Conservation (phyloP, 2,797 vertebrate genomes). For the Lates japonicus region DNA sequence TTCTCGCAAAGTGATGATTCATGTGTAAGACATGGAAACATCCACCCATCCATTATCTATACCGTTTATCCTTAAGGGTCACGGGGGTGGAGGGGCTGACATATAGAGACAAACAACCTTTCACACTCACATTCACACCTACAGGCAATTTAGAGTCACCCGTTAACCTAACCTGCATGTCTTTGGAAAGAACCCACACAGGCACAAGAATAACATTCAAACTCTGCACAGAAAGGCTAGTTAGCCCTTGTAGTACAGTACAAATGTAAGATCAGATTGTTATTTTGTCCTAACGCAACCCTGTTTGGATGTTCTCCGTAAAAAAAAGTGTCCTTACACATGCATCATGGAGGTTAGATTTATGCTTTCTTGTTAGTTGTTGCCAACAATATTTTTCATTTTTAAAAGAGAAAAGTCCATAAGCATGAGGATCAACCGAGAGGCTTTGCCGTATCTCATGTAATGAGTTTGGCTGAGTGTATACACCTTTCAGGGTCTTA, state of each 20-base stretch:
- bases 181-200: no score
- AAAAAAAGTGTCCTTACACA: background rate
- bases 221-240: no score
- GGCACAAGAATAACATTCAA: no score
- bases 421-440: background rate
- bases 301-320: background rate
- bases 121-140: no score
- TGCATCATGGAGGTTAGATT: background rate
- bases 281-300: background rate
- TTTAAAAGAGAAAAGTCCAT: background rate
- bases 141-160: no score
- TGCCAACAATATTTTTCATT: background rate
- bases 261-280: background rate
- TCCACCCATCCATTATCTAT: no score
- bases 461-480: background rate
- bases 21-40: background rate
- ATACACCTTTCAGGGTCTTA: no score
- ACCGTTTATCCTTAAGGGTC: no score
- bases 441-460: background rate
- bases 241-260: background rate
- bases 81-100: no score
- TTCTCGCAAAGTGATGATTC: background rate
- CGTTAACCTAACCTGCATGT: no score
- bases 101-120: no score
- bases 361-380: background rate